Evolutionary conservation across 2,888 invertebrate species (phyloP).

Genomic region (Sesamia inferens): DNA sequence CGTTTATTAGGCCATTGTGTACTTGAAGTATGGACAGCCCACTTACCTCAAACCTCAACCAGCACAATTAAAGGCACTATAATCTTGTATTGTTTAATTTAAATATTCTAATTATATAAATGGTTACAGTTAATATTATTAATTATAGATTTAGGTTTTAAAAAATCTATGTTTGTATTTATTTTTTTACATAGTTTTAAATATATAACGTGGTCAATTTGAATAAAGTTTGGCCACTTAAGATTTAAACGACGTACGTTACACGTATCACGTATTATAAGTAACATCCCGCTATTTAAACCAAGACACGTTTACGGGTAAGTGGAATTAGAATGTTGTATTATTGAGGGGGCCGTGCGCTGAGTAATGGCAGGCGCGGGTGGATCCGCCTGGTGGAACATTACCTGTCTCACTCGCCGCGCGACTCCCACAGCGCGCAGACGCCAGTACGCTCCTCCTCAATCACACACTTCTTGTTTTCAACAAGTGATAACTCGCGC

Average conservation of each 20-base stretch:
- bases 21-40: neutral
- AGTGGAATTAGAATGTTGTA: constrained; percentile 48
- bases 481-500: constrained; percentile 22
- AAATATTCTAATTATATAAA: neutral
- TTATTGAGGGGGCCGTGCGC: constrained; percentile 41
- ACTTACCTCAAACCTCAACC: neutral
- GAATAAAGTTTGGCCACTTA: constrained; percentile 4
- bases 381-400: constrained; percentile 3
- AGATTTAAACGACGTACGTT: neutral
- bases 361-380: constrained; percentile 28
- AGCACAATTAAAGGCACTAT: neutral
- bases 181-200: neutral
- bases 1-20: neutral
- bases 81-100: neutral
- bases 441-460: constrained; percentile 27
- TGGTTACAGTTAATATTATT: neutral
- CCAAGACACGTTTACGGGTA: constrained; percentile 29
- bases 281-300: constrained; percentile 22
- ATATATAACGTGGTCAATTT: neutral
- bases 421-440: constrained; percentile 20
- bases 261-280: constrained; percentile 16
- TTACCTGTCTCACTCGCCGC: constrained; percentile 26
- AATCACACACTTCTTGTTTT: constrained; percentile 2
- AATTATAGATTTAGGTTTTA: neutral
- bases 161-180: neutral